Base-by-base conservation (phyloP, 2,113 vertebrate genomes). In the Bolborhynchus lineola region DNA sequence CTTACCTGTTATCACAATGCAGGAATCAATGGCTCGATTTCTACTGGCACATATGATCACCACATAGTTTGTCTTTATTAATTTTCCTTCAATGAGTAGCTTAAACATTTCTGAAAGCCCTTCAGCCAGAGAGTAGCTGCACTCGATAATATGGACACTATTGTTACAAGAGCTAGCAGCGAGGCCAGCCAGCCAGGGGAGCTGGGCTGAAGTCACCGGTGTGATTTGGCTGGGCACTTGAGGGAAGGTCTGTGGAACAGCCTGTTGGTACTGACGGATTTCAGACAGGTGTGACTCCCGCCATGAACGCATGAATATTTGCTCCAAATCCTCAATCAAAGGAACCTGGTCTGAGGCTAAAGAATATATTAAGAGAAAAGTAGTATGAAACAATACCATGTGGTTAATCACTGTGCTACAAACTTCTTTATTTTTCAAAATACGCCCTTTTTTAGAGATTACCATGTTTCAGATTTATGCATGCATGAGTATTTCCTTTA, bases 291-390 rank as follows among this genome's bases (percentile, higher is more conserved):
- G 99, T 0, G 99, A 99, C 69, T 99, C 99, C 2, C 99, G 98
- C 99, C 99, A 99, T 0, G 99, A 99, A 72, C 99, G 98, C 98
- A 99, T 99, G 95, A 99, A 99, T 94, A 99, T 99, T 94, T 99
- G 99, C 95, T 99, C 99, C 97, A 99, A 95, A 93, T 99, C 99
- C 91, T 99, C 99, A 92, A 99, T 99, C 92, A 99, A 96, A 18
- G 99, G 99, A 35, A 99, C 98, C 97, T 99, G 99, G 96, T 99
- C 99, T 0, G 99, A 98, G 24, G 98, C 99, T 99, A 52, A 69
- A 82, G 49, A 42, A 47, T 55, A 55, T 31, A 52, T 19, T 0
- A 65, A 57, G 7, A 83, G 15, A 20, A 41, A 82, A 92, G 16
- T 10, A 71, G 14, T 46, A 68, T 8, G 35, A 81, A 90, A 82